These are phyloP conservation scores for Trichogramma dendrolimi DNA, from an alignment of 2,888 invertebrate species.

Conservation along the genomic window DNA sequence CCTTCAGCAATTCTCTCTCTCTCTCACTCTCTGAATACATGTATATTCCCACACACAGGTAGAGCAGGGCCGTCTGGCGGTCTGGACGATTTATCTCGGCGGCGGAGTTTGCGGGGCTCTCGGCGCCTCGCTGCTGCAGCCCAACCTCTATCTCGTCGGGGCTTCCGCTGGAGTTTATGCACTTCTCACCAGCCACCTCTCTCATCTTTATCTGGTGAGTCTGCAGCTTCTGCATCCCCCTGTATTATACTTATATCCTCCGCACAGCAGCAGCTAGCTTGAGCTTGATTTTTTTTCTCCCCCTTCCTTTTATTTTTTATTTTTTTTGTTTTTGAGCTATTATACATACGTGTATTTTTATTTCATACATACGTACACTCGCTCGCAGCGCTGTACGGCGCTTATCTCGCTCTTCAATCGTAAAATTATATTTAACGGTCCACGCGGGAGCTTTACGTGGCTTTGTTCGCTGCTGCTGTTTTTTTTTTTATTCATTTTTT, in stretches of 20 bases:
- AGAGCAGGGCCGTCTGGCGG: slow-evolving; percentile 73
- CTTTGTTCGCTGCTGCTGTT: too few species aligned
- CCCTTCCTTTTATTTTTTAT: slow-evolving; percentile 1
- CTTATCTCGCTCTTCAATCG: neutral
- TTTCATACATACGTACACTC: neutral
- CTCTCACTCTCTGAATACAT: too few species aligned
- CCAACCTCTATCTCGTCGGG: slow-evolving; percentile 74
- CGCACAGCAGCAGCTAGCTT: slow-evolving; percentile 5
- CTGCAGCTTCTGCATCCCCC: slow-evolving; percentile 5
- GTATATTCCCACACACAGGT: slow-evolving; percentile 44
- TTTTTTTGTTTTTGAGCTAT: neutral
- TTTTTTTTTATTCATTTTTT: too few species aligned
- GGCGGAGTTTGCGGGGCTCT: slow-evolving; percentile 75
- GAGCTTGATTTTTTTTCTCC: slow-evolving; percentile 8
- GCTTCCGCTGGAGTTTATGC: slow-evolving; percentile 90
- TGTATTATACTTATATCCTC: neutral
- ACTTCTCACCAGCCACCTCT: slow-evolving; percentile 78
- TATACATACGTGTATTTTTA: too few species aligned
- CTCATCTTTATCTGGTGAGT: slow-evolving; percentile 72
- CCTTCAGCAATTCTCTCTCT: too few species aligned
- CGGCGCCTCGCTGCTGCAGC: slow-evolving; percentile 71
- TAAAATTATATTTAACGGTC: slow-evolving; percentile 23
- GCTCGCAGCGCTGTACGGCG: neutral
- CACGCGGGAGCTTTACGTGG: neutral
- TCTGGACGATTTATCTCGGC: slow-evolving; percentile 67